A percentile compares a stretch with the other conserved stretches of the same genome.
These are phyloP conservation scores for Dynastes tityus DNA, from an alignment of 2,888 invertebrate species.

Conservation along the genomic window DNA sequence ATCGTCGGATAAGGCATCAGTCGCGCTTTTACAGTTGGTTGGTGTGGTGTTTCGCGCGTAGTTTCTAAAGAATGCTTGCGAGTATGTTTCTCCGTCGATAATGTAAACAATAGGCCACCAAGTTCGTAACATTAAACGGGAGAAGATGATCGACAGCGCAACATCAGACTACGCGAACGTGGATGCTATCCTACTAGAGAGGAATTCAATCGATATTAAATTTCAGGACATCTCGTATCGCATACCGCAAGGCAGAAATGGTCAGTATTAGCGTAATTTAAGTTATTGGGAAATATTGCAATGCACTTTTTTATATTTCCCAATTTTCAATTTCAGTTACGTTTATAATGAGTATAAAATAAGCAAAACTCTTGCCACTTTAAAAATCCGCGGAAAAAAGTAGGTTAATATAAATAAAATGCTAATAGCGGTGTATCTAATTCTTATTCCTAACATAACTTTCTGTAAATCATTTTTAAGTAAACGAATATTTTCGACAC, in stretches of 20 bases:
- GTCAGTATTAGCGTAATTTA: constrained; percentile 68
- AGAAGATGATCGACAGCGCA: constrained; percentile 12
- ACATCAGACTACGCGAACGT: background rate
- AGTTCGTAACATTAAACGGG: too few species aligned
- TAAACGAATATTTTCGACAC: too few species aligned
- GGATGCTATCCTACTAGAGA: constrained; percentile 63
- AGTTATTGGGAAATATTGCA: background rate
- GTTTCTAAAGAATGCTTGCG: too few species aligned
- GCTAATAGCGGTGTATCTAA: background rate
- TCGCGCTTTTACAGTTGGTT: background rate
- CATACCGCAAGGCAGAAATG: constrained; percentile 81
- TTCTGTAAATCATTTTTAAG: too few species aligned
- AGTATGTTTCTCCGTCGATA: background rate
- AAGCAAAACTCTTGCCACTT: background rate
- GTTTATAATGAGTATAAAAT: background rate
- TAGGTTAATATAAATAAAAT: background rate
- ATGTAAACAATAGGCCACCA: background rate
- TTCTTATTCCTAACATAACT: too few species aligned
- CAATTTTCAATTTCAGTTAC: background rate
- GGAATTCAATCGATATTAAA: constrained; percentile 85
- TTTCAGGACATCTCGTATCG: constrained; percentile 88
- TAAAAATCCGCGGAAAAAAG: background rate
- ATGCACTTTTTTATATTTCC: background rate
- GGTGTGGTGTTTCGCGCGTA: background rate
- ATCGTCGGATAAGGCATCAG: constrained; percentile 28